phyloP scores from a whole-genome alignment of 2,113 vertebrate species.

The Callorhinus ursinus region DNA sequence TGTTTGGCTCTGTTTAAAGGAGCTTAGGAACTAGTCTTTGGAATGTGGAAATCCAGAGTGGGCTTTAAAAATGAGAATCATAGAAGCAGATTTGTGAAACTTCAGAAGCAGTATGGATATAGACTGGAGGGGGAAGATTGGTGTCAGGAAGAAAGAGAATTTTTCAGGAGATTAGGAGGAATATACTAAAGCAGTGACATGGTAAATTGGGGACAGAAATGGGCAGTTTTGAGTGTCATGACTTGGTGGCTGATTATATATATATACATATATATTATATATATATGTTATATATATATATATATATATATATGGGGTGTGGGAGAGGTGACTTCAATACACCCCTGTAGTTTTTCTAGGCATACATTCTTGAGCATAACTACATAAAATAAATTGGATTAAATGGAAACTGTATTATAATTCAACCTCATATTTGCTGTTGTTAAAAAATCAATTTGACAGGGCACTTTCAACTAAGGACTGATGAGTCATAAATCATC shows the following conservation, averaged over 20 bases:
- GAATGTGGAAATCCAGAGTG: background rate
- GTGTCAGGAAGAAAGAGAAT: background rate
- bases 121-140: background rate
- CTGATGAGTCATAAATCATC: slow-evolving; percentile 72
- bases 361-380: slow-evolving; percentile 67
- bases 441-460: slow-evolving; percentile 76
- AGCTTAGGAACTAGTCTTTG: background rate
- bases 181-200: background rate
- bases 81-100: background rate
- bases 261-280: too few species aligned
- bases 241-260: background rate
- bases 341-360: background rate
- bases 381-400: slow-evolving; percentile 78
- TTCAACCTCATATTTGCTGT: slow-evolving; percentile 71
- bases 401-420: slow-evolving; percentile 76
- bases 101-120: background rate
- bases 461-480: slow-evolving; percentile 65
- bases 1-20: background rate
- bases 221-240: background rate
- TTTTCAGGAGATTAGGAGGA: slow-evolving; percentile 6
- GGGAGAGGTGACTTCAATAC: background rate
- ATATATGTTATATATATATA: too few species aligned
- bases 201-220: background rate
- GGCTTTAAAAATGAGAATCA: background rate
- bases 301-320: background rate